Base-by-base conservation (phyloP, 1,140 invertebrate genomes). In the Drosophila lowei region DNA sequence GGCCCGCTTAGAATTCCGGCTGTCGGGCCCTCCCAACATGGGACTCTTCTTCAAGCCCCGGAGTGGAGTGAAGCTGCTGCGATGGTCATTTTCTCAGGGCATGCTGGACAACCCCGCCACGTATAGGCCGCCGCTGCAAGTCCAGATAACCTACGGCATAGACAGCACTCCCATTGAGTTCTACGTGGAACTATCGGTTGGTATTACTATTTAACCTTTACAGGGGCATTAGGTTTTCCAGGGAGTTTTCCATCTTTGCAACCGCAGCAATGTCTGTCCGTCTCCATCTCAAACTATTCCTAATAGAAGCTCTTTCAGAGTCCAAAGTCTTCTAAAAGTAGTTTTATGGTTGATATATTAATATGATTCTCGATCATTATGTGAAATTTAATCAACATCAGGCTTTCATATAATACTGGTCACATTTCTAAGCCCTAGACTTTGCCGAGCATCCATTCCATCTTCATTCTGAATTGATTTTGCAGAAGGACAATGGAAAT, bases 11-110 rank as follows among this genome's bases (percentile, higher is more conserved):
- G 88, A 78, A 7, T 91, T 90, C 34, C 62, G 60, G n/a, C 41
- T 89, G 79, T 65, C 72, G 93, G 95, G 95, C 49, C 95, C 95
- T 0, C 93, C 94, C 67, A 95, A 96, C 77, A 94, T 96, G 90
- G 94, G 93, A 8, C 91, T 96, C 9, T 94, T 95, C 75, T 84
- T 96, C 21, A 94, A 94, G n/a, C 94, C 95, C 2, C 90, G 93
- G 44, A 79, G 91, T 44, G 93, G 92, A 41, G 95, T 63, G 94
- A 50, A 30, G 21, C 11, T 77, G n/a, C 25, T 65, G 8, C 57
- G 52, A 23, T 96, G 95, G 95, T 94, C 93, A 43, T 92, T 96
- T 23, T 79, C 93, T 3, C 84, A 92, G 43, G 92, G 91, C 18
- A 90, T 92, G 72, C 93, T 83, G 77, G 42, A 81, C 68, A 63